A percentile compares a stretch with the other conserved stretches of the same genome.
Conservation (phyloP, 2,888 invertebrate species). For the Oeneis ivallda region DNA sequence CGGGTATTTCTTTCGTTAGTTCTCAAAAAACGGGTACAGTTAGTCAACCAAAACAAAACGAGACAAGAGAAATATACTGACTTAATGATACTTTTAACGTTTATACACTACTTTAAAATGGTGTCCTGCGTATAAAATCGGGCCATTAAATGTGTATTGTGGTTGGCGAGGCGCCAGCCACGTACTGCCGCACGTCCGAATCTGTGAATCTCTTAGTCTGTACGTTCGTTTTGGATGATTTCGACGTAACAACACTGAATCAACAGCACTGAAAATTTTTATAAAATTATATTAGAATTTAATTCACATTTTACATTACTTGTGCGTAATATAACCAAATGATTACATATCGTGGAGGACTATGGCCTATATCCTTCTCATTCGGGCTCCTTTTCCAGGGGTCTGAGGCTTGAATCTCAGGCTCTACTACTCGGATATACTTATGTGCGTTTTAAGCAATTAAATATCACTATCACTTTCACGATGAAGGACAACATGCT, state of each 20-base stretch:
- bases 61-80: constrained; percentile 47
- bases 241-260: constrained; percentile 64
- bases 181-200: constrained; percentile 60
- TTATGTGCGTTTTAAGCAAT: no score
- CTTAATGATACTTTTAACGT: constrained; percentile 68
- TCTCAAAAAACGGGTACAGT: constrained; percentile 7
- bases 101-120: constrained; percentile 72
- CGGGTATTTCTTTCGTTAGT: background rate
- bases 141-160: constrained; percentile 68
- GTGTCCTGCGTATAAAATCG: constrained; percentile 73
- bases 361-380: no score
- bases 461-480: no score
- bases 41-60: constrained; percentile 48
- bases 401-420: no score
- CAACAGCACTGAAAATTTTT: constrained; percentile 33
- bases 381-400: no score
- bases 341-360: no score
- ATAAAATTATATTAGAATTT: constrained; percentile 30
- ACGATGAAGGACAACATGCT: no score
- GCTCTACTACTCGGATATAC: no score
- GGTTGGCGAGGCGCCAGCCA: constrained; percentile 68
- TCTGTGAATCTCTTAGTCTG: constrained; percentile 66
- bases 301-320: background rate
- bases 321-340: no score
- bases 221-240: constrained; percentile 54